Conservation (phyloP, 2,113 vertebrate genomes). For the Dolichotis patagonum region DNA sequence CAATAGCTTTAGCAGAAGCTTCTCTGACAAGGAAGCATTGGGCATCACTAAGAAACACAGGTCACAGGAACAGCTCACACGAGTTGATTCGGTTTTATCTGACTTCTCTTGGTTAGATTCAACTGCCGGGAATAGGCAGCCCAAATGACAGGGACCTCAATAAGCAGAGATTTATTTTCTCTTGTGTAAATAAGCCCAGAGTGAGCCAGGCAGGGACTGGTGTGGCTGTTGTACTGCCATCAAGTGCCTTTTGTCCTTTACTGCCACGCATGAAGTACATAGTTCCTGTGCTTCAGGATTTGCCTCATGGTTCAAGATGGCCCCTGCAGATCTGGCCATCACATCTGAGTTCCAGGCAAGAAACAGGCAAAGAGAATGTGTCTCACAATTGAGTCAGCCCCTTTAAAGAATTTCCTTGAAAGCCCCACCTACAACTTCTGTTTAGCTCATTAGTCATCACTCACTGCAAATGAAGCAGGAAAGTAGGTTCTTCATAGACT, state of each 20-base stretch:
- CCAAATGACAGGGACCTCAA: neutral
- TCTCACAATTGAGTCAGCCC: neutral
- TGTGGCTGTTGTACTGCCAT: neutral
- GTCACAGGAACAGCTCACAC: neutral
- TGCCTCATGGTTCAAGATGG: conserved; percentile 5
- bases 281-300: neutral
- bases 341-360: conserved; percentile 15
- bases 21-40: neutral
- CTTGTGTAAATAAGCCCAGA: conserved; percentile 36
- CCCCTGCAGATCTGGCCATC: neutral
- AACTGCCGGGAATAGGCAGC: conserved; percentile 17
- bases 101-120: conserved; percentile 45
- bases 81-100: neutral
- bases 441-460: neutral
- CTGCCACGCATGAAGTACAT: neutral
- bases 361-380: neutral
- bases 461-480: conserved; percentile 60
- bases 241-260: neutral
- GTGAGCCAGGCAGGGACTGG: neutral
- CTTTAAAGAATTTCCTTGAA: neutral
- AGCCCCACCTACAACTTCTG: neutral
- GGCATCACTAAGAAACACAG: neutral
- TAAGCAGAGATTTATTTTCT: conserved; percentile 34
- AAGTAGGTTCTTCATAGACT: neutral
- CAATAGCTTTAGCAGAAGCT: neutral